Evolutionary conservation across 2,113 vertebrate species (phyloP).

Genomic region (Oxygymnocypris stewartii): DNA sequence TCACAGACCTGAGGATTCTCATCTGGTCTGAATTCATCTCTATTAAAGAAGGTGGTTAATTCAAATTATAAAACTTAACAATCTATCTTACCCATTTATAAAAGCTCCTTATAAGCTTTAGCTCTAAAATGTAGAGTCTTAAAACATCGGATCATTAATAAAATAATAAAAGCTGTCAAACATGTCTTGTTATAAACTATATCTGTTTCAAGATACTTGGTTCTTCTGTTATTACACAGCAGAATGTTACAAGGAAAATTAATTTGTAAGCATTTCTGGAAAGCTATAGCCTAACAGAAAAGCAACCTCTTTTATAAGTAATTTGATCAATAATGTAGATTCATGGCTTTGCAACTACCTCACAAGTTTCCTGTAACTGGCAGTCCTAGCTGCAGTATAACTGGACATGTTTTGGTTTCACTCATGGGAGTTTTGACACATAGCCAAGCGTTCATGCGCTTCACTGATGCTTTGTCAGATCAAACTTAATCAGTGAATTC

Average conservation of each 20-base stretch:
- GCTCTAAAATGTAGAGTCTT: not conserved
- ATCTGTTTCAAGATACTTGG: not conserved
- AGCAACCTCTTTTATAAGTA: not conserved
- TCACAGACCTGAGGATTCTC: constrained; percentile 16
- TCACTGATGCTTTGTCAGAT: constrained; percentile 80
- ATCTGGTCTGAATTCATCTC: constrained; percentile 12
- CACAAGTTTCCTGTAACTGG: constrained; percentile 3
- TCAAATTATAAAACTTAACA: constrained; percentile 34
- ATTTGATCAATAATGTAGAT: not conserved
- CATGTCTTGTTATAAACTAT: not conserved
- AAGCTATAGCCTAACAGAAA: not conserved
- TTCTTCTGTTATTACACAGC: not conserved
- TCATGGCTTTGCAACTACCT: not conserved
- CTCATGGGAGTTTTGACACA: constrained; percentile 72
- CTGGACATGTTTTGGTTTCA: constrained; percentile 69
- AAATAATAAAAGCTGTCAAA: constrained; percentile 2
- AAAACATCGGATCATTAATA: not conserved
- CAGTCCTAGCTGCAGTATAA: constrained; percentile 16
- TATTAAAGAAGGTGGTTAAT: constrained; percentile 14
- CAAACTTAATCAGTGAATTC: constrained; percentile 80
- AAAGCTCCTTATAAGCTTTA: not conserved
- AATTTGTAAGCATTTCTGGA: not conserved
- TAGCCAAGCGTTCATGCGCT: constrained; percentile 78
- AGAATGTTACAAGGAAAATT: not conserved
- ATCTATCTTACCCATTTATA: not conserved